phyloP scores from a whole-genome alignment of 1,140 invertebrate species.

The Akabosia matsudoensis region DNA sequence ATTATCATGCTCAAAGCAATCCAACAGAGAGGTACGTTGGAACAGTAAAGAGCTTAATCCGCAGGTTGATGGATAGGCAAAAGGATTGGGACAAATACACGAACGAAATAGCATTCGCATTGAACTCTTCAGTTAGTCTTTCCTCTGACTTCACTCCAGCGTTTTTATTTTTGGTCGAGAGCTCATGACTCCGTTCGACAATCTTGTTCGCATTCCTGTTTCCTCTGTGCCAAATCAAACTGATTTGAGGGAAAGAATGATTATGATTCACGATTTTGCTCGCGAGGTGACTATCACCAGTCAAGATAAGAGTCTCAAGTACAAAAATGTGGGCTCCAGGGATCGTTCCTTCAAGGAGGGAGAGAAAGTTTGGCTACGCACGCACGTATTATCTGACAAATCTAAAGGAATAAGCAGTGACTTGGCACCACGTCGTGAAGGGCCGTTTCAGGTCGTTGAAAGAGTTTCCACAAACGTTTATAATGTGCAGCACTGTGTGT shows the following conservation, averaged over 20 bases:
- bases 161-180: conserved; percentile 51
- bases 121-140: conserved; percentile 51
- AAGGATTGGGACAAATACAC: conserved; percentile 50
- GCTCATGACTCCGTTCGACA: conserved; percentile 40
- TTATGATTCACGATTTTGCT: neutral
- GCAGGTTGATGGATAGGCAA: conserved; percentile 35
- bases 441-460: too few species aligned
- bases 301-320: neutral
- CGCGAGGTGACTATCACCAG: neutral
- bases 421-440: conserved; percentile 14
- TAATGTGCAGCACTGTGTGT: too few species aligned
- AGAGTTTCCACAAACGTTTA: too few species aligned
- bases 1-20: conserved; percentile 44
- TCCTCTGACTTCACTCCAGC: conserved; percentile 51
- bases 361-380: conserved; percentile 14
- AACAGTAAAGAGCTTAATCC: conserved; percentile 42
- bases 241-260: neutral
- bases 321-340: conserved; percentile 7
- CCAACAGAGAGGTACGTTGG: conserved; percentile 39
- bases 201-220: neutral
- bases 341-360: conserved; percentile 19
- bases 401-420: conserved; percentile 13
- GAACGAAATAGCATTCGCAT: conserved; percentile 51
- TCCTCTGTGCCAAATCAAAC: neutral
- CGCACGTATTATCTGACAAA: conserved; percentile 28